Evolutionary conservation across 2,888 invertebrate genomes (phyloP).

Genomic region (Chaetogeoica ovagalla): DNA sequence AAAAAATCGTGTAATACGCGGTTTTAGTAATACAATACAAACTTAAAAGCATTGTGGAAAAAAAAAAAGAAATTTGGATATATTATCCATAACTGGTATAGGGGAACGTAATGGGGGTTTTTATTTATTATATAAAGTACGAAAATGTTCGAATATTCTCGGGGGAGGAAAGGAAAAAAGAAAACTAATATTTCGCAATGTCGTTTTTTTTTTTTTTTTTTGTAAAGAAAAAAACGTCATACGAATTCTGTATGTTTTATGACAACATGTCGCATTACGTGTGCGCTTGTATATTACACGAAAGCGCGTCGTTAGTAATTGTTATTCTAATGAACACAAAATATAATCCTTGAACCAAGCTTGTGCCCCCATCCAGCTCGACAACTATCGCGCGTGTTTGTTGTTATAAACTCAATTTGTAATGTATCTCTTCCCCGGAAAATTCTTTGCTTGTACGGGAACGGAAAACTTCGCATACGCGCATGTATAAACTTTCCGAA

Average conservation of each 20-base stretch:
- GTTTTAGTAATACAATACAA: too few species aligned
- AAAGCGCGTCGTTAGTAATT: neutral
- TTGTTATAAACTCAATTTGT: constrained; percentile 8
- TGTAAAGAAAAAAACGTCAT: too few species aligned
- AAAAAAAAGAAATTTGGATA: constrained; percentile 6
- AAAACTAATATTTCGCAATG: too few species aligned
- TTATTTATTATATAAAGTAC: neutral
- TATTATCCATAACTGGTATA: constrained; percentile 5
- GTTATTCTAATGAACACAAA: too few species aligned
- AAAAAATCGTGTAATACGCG: neutral
- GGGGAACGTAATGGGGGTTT: neutral
- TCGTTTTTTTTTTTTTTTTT: too few species aligned
- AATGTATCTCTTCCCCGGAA: neutral
- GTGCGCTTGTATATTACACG: neutral
- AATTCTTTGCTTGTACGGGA: neutral
- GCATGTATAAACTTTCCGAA: neutral
- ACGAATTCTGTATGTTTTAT: too few species aligned
- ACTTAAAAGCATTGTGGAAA: constrained; percentile 7
- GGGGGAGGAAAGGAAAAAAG: neutral
- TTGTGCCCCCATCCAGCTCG: neutral
- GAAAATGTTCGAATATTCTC: neutral
- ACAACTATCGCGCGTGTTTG: neutral
- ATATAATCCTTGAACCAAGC: too few species aligned
- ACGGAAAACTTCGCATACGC: neutral
- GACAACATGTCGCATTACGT: too few species aligned